Evolutionary conservation across 2,113 vertebrate species (phyloP), one percentile per base, ranked within the genome.

Genomic region (Tragelaphus buxtoni): DNA sequence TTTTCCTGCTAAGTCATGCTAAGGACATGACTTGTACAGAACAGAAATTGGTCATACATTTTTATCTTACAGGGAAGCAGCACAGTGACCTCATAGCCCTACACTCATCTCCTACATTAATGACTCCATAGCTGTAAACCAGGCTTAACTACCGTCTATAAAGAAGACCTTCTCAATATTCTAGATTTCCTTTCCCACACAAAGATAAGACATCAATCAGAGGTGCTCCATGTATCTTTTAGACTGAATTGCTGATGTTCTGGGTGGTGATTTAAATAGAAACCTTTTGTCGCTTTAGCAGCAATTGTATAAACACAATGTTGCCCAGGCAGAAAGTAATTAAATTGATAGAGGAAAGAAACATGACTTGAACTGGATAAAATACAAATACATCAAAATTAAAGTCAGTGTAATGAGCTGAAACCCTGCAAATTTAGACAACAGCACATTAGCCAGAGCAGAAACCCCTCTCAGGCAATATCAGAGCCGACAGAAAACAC

Each of bases 331-430:
- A 97, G 96, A 98, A 81, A 98, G 94, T 90, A 98, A 98, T 98
- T 98, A 98, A 98, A 98, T 63, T 95, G 96, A 98, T 95, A 95
- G 96, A 97, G 96, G 94, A 96, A 98, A 98, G 95, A 98, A 98
- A 88, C 96, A 97, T 92, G 90, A 97, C 97, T 97, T 97, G 96
- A 98, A 96, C 76, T 90, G 89, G 97, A 91, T 97, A 98, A 99
- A 98, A 98, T 94, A 97, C 93, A 98, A 98, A 98, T 98, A 98
- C 32, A 98, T 99, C 97, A 98, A 98, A 98, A 98, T 98, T 97
- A 98, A 98, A 98, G 96, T 98, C 98, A 98, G 97, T 87, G 96
- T 98, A 98, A 98, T 98, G 98, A 98, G 97, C 97, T 98, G 97
- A 98, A 98, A 97, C 98, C 91, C 79, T 88, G 94, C 56, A 98